Percentiles rank a stretch among this genome's conserved stretches.
These are phyloP conservation scores for Drosophila busckii DNA, from an alignment of 1,140 invertebrate species.

Conservation along the genomic window DNA sequence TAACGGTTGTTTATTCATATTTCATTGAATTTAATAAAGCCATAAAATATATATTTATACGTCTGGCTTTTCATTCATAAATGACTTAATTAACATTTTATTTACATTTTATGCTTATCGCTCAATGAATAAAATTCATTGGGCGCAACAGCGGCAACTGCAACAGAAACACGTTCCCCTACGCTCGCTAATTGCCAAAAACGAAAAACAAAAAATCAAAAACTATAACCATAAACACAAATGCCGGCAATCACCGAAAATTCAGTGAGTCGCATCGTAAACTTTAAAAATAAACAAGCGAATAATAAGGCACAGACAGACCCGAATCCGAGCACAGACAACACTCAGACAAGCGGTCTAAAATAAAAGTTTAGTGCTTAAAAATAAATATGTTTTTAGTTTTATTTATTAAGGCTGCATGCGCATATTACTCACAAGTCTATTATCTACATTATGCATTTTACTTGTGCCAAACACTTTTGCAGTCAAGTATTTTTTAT, in stretches of 20 bases:
- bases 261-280: constrained; percentile 46
- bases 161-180: constrained; percentile 3
- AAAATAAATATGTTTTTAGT: constrained; percentile 26
- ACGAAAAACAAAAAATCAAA: not conserved
- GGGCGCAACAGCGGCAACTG: constrained; percentile 27
- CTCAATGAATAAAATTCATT: constrained; percentile 39
- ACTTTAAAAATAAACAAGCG: constrained; percentile 59
- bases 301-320: constrained; percentile 49
- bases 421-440: constrained; percentile 16
- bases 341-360: constrained; percentile 3
- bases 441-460: constrained; percentile 15
- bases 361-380: constrained; percentile 38
- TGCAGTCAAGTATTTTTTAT: not conserved
- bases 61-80: constrained; percentile 25
- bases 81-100: constrained; percentile 42
- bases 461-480: constrained; percentile 13
- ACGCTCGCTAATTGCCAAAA: constrained; percentile 39
- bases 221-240: constrained; percentile 30
- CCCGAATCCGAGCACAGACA: too few relatives aligned
- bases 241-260: constrained; percentile 15
- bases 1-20: too few relatives aligned
- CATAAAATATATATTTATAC: too few relatives aligned
- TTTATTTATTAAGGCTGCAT: constrained; percentile 30
- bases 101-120: constrained; percentile 60
- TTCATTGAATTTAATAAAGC: too few relatives aligned